These are phyloP conservation scores for Coluber constrictor DNA, from an alignment of 2,797 vertebrate genomes.

Conservation along the genomic window DNA sequence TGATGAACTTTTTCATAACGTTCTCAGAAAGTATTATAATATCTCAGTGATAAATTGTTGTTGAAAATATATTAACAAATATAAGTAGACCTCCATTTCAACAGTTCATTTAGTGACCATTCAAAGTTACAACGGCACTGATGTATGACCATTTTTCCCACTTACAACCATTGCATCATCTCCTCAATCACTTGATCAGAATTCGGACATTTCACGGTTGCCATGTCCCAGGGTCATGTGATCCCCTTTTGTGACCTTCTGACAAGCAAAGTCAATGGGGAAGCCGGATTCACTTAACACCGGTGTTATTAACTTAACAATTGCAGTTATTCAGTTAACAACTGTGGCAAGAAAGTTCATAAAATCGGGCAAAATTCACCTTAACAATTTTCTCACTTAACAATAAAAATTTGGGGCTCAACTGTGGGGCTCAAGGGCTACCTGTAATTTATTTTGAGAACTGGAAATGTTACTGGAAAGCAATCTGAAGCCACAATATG, in stretches of 20 bases:
- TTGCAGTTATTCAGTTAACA: not conserved
- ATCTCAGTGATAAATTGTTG: not conserved
- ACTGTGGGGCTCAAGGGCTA: not conserved
- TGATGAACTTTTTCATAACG: not conserved
- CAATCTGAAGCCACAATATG: constrained; percentile 41
- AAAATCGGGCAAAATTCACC: too few species aligned
- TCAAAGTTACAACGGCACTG: not conserved
- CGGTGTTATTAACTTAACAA: not conserved
- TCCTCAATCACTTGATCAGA: not conserved
- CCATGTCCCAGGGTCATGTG: not conserved
- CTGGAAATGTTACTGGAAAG: constrained; percentile 39
- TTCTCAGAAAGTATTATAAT: not conserved
- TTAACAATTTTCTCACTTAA: not conserved
- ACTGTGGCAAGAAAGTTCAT: not conserved
- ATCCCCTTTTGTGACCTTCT: not conserved
- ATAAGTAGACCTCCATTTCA: not conserved
- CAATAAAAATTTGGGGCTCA: not conserved
- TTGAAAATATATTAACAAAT: constrained; percentile 39
- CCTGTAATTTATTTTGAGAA: constrained; percentile 44
- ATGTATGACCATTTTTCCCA: not conserved
- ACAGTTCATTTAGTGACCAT: not conserved
- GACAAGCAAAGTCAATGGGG: not conserved
- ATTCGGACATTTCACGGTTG: not conserved
- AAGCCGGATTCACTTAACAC: not conserved
- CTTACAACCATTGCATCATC: not conserved